Conservation (phyloP, 2,888 invertebrate species). For the Neoscelio sp. region DNA sequence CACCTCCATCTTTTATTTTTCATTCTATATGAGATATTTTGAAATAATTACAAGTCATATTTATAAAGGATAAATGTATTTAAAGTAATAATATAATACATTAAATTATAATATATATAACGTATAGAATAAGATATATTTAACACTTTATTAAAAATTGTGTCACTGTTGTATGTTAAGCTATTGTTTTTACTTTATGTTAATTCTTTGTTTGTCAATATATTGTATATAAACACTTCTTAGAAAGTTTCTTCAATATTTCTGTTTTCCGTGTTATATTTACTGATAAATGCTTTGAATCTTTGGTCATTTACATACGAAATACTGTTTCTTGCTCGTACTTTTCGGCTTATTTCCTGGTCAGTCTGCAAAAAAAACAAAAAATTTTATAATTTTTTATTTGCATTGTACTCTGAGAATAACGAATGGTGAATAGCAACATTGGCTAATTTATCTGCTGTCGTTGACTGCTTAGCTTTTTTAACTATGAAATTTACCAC, state of each 20-base stretch:
- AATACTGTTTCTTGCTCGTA: slow-evolving; percentile 79
- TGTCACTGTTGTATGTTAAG: slow-evolving; percentile 14
- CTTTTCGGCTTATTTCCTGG: slow-evolving; percentile 38
- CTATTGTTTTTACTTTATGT: neutral
- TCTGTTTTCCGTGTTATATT: slow-evolving; percentile 61
- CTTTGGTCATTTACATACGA: slow-evolving; percentile 81
- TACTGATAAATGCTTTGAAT: slow-evolving; percentile 73
- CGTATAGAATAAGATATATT: slow-evolving; percentile 6
- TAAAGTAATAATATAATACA: neutral
- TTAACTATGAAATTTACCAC: too few relatives aligned
- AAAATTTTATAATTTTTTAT: neutral
- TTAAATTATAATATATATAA: slow-evolving; percentile 20
- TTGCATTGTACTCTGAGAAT: too few relatives aligned
- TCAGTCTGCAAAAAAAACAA: slow-evolving; percentile 70
- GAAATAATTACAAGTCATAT: too few relatives aligned
- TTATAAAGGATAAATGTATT: neutral
- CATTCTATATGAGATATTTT: too few relatives aligned
- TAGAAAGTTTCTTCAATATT: slow-evolving; percentile 25
- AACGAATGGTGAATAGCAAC: neutral
- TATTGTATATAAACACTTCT: slow-evolving; percentile 41
- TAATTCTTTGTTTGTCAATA: slow-evolving; percentile 12
- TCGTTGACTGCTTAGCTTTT: too few relatives aligned
- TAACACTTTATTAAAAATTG: slow-evolving; percentile 26
- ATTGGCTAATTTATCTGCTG: too few relatives aligned
- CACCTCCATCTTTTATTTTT: too few relatives aligned